These are phyloP conservation scores for Oryzias melastigma DNA, from an alignment of 2,113 vertebrate species.

Conservation along the genomic window DNA sequence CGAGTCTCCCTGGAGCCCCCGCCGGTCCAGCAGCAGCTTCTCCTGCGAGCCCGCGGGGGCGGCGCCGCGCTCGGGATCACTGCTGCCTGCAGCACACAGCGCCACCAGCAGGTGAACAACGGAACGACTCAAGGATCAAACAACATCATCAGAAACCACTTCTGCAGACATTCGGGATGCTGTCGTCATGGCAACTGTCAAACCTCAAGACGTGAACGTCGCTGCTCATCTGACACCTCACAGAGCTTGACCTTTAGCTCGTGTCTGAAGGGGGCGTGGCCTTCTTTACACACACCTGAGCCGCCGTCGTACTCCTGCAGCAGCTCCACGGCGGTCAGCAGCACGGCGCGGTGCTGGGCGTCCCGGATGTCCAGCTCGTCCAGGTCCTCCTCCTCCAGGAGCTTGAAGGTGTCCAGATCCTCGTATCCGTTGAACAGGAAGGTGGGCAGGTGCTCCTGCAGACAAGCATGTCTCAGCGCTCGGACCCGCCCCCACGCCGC, in stretches of 20 bases:
- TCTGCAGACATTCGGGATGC: too few relatives aligned
- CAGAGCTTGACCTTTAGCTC: too few relatives aligned
- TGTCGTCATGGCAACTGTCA: too few relatives aligned
- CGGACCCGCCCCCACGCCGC: too few relatives aligned
- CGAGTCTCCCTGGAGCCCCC: slow-evolving; percentile 80
- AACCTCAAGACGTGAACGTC: too few relatives aligned
- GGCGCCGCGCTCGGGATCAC: slow-evolving; percentile 76
- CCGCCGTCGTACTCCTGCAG: slow-evolving; percentile 94
- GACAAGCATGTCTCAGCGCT: neutral
- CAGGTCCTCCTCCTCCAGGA: slow-evolving; percentile 95
- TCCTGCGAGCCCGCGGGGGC: slow-evolving; percentile 87
- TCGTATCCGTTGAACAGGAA: slow-evolving; percentile 97
- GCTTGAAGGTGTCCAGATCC: slow-evolving; percentile 94
- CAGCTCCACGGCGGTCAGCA: slow-evolving; percentile 93
- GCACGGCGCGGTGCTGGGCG: slow-evolving; percentile 88
- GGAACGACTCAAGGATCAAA: neutral
- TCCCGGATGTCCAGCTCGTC: slow-evolving; percentile 93
- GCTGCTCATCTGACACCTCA: too few relatives aligned
- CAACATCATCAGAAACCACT: too few relatives aligned
- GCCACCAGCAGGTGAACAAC: slow-evolving; percentile 26
- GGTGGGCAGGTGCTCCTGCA: slow-evolving; percentile 94
- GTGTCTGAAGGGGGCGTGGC: too few relatives aligned
- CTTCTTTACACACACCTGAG: slow-evolving; percentile 40
- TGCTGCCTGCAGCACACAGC: slow-evolving; percentile 83
- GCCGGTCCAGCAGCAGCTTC: slow-evolving; percentile 83